Base-by-base conservation (phyloP, 2,888 invertebrate species). In the Yponomeuta evonymella region DNA sequence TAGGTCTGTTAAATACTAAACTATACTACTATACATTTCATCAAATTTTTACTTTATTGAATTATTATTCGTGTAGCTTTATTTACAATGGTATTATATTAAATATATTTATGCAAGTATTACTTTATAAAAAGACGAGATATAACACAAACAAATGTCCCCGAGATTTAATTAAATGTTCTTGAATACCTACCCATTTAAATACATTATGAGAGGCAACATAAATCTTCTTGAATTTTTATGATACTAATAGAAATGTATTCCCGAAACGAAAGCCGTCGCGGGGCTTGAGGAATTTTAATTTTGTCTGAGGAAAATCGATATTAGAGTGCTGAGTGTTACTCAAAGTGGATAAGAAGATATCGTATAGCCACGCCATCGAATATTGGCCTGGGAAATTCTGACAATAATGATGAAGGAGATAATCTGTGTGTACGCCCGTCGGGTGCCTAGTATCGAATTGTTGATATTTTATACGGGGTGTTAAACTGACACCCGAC, bases 321-420 rank as follows among this genome's bases (percentile, higher is more conserved):
- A 67, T 67, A 67, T 67, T 11, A 36, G 67, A 67, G 30, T 30
- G 65, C 67, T 43, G 67, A 67, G 67, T 67, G 48, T 67, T 67
- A 67, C 67, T 67, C 48, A 43, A 67, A 67, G 48, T 48, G 48
- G 43, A 67, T 67, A 67, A 48, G 67, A 67, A 23, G 48, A 67
- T 67, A 67, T 48, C n/a, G 67, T 43, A 43, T 48, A n/a, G n/a
- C 15, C 43, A 48, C 67, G 43, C 3, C 67, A 43, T 12, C 48
- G 67, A 48, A 67, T 67, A 67, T 67, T 43, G 23, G 67, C 33
- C 15, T 29, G 33, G n/a, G 48, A 48, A 67, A 67, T 67, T 36
- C 67, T 67, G 67, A n/a, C 5, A 12, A 15, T 58, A 58, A 15
- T 5, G 51, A 15, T 58, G 15, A 58, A 43, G 43, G 43, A 43